Evolutionary conservation across 2,113 vertebrate genomes (phyloP).

Genomic region (Lepus europaeus): DNA sequence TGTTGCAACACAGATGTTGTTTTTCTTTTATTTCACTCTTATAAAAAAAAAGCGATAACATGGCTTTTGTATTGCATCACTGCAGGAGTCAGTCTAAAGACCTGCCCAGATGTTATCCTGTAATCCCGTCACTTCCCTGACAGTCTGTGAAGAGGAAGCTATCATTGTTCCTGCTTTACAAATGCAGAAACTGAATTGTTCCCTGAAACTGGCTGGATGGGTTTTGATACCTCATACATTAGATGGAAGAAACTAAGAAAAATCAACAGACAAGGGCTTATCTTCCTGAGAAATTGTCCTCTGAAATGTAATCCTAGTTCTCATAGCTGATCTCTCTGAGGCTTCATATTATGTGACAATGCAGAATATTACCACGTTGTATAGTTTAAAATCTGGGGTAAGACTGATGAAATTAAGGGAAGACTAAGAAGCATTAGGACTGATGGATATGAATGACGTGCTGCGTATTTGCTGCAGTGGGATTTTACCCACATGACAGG

Average conservation of each 20-base stretch:
- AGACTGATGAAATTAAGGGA: conserved; percentile 27
- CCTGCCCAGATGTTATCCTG: background rate
- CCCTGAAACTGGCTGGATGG: conserved; percentile 19
- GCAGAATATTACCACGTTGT: background rate
- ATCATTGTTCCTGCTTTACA: conserved; percentile 12
- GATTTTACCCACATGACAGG: accelerated
- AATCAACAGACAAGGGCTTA: background rate
- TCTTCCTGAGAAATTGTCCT: background rate
- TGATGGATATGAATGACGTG: background rate
- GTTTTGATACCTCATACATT: conserved; percentile 27
- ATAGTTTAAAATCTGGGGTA: conserved; percentile 25
- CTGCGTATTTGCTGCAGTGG: background rate
- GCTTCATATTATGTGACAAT: conserved; percentile 17
- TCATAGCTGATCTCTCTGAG: background rate
- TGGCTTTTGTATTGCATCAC: background rate
- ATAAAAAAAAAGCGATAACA: conserved; percentile 19
- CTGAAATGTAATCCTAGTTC: conserved; percentile 50
- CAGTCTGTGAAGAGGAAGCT: conserved; percentile 30
- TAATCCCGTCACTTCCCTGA: conserved; percentile 1
- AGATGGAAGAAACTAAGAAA: background rate
- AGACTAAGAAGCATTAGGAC: background rate
- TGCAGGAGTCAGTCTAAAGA: background rate
- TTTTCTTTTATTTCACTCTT: background rate
- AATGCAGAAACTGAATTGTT: conserved; percentile 41
- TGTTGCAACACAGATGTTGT: background rate